Evolutionary conservation across 2,888 invertebrate species (phyloP), one percentile per base, ranked within the genome.

Genomic region (Cryptus viduatorius): DNA sequence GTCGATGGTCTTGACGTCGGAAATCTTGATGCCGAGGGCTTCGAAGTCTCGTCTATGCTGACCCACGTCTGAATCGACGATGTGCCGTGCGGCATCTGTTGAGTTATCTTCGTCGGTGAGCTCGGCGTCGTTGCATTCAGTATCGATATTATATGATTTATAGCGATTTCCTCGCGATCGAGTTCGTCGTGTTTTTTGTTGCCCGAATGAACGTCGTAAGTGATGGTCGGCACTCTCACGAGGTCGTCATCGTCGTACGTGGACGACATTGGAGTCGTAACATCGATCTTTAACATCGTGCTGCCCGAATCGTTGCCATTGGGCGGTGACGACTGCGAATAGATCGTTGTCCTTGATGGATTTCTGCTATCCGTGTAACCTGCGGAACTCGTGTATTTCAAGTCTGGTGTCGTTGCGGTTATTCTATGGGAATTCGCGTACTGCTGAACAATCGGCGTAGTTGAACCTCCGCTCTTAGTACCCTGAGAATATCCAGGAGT

Each of bases 91-190:
- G 56, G 59, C 48, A 81, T 50, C 29, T 79, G 85, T 50, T 83
- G 83, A 7, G 86, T 85, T 0, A 80, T 50, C 19, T 73, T 81
- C 12, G 82, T 67, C 3, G 83, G 81, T 19, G 86, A 87, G 1
- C 90, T 90, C 1, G 91, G 90, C 4, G 90, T 90, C 4, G 93
- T 94, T 19, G 94, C 92, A 65, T 94, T 94, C 16, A 94, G 87
- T 68, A 94, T 93, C 0, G 94, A 94, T 44, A 94, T 92, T 12
- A 94, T 94, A 53, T 94, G 94, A 86, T 94, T 94, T 59, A 94
- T 94, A 3, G 94, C 93, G 77, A 94, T 90, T 86, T 94, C 90
- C 86, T 94, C 90, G 73, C 92, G 89, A 79, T 93, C 91, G 81
- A 89, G 77, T 65, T 91, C 86, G 83, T 93, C 90, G 84, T 93